These are phyloP conservation scores for Callinectes sapidus DNA, from an alignment of 2,888 invertebrate genomes.

Conservation along the genomic window DNA sequence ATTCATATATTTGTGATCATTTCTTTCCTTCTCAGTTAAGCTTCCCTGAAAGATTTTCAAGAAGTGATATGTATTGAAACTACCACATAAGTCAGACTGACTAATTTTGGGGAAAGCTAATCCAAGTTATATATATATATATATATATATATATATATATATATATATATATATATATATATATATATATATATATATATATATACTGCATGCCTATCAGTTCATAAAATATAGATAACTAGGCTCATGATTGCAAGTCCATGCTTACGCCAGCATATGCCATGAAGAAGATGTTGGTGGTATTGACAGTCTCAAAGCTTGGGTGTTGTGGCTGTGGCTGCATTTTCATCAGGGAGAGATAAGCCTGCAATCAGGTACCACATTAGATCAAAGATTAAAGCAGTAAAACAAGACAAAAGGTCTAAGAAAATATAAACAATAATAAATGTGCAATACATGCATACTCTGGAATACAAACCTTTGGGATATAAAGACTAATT, in stretches of 20 bases:
- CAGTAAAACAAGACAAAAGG: neutral
- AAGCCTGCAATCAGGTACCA: slow-evolving; percentile 57
- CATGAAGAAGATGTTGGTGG: slow-evolving; percentile 72
- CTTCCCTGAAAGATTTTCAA: too few relatives aligned
- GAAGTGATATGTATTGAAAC: too few relatives aligned
- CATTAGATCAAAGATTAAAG: neutral
- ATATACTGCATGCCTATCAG: neutral
- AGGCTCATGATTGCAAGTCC: neutral
- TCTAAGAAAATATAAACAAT: neutral
- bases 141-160: slow-evolving; percentile 38
- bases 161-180: slow-evolving; percentile 27
- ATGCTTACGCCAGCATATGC: slow-evolving; percentile 71
- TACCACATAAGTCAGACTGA: too few relatives aligned
- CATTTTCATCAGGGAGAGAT: slow-evolving; percentile 64
- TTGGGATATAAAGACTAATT: neutral
- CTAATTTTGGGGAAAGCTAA: too few relatives aligned
- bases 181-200: slow-evolving; percentile 21
- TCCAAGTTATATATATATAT: neutral
- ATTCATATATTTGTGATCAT: too few relatives aligned
- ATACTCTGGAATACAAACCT: neutral
- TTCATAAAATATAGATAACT: neutral
- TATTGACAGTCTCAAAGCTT: slow-evolving; percentile 70
- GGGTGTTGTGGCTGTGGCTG: slow-evolving; percentile 71
- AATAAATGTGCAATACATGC: neutral
- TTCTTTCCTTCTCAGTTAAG: too few relatives aligned